Percentiles rank a stretch among this genome's conserved stretches.
phyloP scores from a whole-genome alignment of 2,797 vertebrate species.

The Netta rufina region DNA sequence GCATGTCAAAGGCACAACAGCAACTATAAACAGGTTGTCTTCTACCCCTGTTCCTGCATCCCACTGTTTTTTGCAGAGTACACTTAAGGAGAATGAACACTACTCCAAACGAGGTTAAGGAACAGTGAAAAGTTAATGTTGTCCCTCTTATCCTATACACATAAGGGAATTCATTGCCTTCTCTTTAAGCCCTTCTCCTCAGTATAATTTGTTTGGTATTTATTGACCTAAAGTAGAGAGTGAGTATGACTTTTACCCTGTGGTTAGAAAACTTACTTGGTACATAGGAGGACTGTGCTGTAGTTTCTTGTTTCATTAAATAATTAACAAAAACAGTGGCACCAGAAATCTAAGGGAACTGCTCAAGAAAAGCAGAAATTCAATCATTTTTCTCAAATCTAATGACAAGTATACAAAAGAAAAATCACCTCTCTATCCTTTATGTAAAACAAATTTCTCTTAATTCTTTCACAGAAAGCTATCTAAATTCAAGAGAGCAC shows the following conservation, averaged over 20 bases:
- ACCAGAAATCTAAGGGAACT: neutral
- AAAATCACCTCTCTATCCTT: neutral
- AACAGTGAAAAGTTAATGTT: neutral
- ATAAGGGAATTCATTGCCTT: neutral
- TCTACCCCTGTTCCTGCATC: neutral
- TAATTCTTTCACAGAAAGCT: neutral
- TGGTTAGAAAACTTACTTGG: neutral
- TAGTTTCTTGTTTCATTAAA: neutral
- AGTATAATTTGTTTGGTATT: neutral
- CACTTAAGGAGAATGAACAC: neutral
- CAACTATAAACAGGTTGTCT: neutral
- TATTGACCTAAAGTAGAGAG: neutral
- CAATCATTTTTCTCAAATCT: neutral
- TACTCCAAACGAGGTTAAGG: neutral
- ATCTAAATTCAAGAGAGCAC: neutral
- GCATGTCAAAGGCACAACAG: accelerated
- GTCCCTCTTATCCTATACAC: neutral
- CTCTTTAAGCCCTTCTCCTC: neutral
- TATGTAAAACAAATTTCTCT: neutral
- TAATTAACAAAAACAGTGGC: neutral
- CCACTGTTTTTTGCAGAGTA: neutral
- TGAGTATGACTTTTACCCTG: neutral
- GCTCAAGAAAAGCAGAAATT: neutral
- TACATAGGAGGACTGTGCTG: neutral
- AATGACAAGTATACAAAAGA: neutral